Evolutionary conservation across 2,113 vertebrate genomes (phyloP), one percentile per base, ranked within the genome.

Genomic region (Pseudorectes ferrugineus): DNA sequence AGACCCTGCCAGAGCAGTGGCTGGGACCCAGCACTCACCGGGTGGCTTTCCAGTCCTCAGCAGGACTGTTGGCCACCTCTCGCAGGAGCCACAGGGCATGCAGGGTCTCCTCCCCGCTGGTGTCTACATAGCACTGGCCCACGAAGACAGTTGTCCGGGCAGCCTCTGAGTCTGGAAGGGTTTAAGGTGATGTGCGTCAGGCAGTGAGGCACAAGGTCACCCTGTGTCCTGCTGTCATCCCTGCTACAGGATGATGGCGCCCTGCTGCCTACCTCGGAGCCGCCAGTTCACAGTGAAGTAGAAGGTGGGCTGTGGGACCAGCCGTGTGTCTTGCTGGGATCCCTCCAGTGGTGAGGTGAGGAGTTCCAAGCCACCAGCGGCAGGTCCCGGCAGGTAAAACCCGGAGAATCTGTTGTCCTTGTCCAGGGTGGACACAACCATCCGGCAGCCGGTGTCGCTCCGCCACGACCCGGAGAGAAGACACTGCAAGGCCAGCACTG

Each of bases 81-180:
- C 90, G 43, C 48, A 89, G 54, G 14, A 97, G 85, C 95, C 96
- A 97, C 24, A 68, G 24, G 8, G 88, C 33, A 2, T 89, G 76
- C 40, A 96, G 73, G 3, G 26, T 83, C 73, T 97, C 96, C 22
- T 84, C 52, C 4, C 92, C 80, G 0, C 31, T 12, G 21, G 6
- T 46, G 14, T 66, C 59, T 28, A 91, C 46, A 3, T 93, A 96
- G 62, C 95, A 96, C 49, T 96, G 96, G 16, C 96, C 96, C 52
- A 77, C 68, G 28, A 97, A 96, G 52, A 55, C 57, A 0, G 79
- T 75, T 4, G 3, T 82, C n/a, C 1, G 22, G 3, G 13, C 45
- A 54, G 33, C 11, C 19, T 55, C 59, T 2, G 40, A 58, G 28
- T 46, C 88, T 94, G 78, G 35, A 62, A n/a, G 10, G 8, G 13